Evolutionary conservation across 2,888 invertebrate genomes (phyloP).

Genomic region (Fragum whitleyi): DNA sequence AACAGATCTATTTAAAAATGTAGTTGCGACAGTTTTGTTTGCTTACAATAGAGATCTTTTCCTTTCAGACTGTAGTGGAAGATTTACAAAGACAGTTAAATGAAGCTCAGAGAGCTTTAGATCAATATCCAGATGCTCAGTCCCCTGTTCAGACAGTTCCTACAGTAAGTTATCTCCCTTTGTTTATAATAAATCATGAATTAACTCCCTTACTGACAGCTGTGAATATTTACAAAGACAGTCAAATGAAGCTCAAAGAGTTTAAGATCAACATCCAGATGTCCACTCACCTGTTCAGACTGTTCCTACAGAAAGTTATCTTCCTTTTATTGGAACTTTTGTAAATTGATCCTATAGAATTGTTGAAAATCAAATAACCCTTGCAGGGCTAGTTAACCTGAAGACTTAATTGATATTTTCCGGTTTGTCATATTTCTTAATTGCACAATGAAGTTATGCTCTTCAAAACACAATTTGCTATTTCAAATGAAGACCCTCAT

Average conservation of each 20-base stretch:
- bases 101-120: conserved; percentile 51
- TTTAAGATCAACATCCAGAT: conserved; percentile 57
- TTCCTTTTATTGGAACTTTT: conserved; percentile 15
- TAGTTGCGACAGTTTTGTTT: too few species aligned
- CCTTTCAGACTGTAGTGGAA: conserved; percentile 41
- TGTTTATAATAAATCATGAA: background rate
- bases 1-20: too few species aligned
- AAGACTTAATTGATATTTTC: too few species aligned
- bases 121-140: conserved; percentile 54
- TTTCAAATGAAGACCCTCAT: too few species aligned
- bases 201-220: conserved; percentile 31
- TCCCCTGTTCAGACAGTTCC: conserved; percentile 58
- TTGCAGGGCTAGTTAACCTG: too few species aligned
- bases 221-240: conserved; percentile 44
- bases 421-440: too few species aligned
- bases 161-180: conserved; percentile 50
- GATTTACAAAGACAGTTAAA: conserved; percentile 37
- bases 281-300: conserved; percentile 47
- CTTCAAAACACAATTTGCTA: too few species aligned
- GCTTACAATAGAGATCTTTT: too few species aligned
- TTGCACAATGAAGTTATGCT: too few species aligned
- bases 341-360: too few species aligned
- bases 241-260: conserved; percentile 43
- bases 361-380: too few species aligned
- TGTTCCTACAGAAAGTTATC: conserved; percentile 58